These are phyloP conservation scores for Epistrophe grossulariae DNA, from an alignment of 2,888 invertebrate genomes.

Conservation along the genomic window DNA sequence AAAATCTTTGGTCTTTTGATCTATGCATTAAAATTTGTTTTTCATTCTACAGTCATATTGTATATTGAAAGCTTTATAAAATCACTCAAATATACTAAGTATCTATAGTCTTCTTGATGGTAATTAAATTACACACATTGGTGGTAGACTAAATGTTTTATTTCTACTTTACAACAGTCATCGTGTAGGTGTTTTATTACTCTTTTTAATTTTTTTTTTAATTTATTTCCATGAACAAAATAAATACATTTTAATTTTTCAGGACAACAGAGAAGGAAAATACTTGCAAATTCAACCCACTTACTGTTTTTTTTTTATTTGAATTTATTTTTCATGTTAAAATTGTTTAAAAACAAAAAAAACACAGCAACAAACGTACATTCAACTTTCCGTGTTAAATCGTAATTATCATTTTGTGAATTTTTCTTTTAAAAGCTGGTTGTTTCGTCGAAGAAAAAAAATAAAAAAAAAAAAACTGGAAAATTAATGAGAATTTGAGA, in stretches of 20 bases:
- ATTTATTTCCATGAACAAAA: background rate
- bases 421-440: slow-evolving; percentile 14
- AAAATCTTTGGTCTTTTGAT: background rate
- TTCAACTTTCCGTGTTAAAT: slow-evolving; percentile 40
- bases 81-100: background rate
- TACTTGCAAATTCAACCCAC: background rate
- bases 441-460: slow-evolving; percentile 8
- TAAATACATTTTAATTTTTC: slow-evolving; percentile 21
- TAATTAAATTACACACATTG: background rate
- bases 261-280: slow-evolving; percentile 15
- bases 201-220: background rate
- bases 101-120: background rate
- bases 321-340: background rate
- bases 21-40: background rate
- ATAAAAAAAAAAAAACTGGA: background rate
- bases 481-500: slow-evolving; percentile 32
- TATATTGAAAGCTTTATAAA: background rate
- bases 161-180: background rate
- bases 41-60: slow-evolving; percentile 13
- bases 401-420: slow-evolving; percentile 45
- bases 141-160: background rate
- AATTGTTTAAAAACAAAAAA: background rate
- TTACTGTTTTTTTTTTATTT: background rate
- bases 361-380: background rate
- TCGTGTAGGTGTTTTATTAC: background rate